Percentiles rank a stretch among this genome's conserved stretches.
Conservation (phyloP, 2,888 invertebrate species). For the Pantelozetes paolii region DNA sequence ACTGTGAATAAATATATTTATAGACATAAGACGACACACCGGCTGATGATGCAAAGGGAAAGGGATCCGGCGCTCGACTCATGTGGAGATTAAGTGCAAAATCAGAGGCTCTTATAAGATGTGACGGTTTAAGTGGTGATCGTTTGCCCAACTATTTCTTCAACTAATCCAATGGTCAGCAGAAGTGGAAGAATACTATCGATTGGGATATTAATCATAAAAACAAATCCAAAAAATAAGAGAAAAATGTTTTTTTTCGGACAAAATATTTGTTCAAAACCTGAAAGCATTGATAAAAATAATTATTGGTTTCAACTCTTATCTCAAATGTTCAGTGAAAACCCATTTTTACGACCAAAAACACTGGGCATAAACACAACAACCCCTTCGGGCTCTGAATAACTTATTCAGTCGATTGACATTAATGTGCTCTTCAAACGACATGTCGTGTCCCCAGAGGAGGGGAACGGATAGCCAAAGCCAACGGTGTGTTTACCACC, state of each 20-base stretch:
- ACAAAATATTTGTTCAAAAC: neutral
- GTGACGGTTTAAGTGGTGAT: neutral
- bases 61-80: neutral
- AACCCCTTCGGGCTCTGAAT: slow-evolving; percentile 11
- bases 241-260: neutral
- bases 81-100: neutral
- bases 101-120: neutral
- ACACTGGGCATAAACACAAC: neutral
- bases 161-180: no score
- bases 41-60: neutral
- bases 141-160: no score
- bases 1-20: slow-evolving; percentile 6
- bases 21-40: neutral
- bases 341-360: no score
- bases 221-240: neutral
- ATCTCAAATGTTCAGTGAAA: neutral
- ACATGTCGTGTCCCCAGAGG: neutral
- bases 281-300: neutral
- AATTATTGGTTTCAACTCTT: neutral
- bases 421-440: neutral
- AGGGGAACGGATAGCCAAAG: neutral
- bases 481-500: neutral
- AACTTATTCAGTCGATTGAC: slow-evolving; percentile 3
- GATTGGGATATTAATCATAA: neutral
- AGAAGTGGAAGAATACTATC: neutral